Conservation (phyloP, 2,113 vertebrate genomes). For the Cephalopholis sonnerati region DNA sequence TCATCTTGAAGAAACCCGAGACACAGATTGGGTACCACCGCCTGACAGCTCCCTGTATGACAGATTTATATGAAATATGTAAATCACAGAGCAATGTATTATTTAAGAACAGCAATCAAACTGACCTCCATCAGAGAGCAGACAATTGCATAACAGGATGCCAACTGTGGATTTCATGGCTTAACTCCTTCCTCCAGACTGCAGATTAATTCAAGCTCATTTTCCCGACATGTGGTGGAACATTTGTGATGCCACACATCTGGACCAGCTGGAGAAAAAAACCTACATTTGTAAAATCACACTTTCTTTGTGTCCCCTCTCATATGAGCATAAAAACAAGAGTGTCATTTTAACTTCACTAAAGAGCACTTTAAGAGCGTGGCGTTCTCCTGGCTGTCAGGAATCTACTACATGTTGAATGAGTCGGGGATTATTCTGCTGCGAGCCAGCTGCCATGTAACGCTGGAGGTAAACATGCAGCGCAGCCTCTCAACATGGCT, state of each 20-base stretch:
- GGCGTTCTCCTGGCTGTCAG: neutral
- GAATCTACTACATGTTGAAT: slow-evolving; percentile 7
- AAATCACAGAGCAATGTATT: neutral
- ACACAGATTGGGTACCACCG: neutral
- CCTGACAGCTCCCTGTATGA: neutral
- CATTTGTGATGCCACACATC: slow-evolving; percentile 15
- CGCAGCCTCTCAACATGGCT: neutral
- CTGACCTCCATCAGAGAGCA: neutral
- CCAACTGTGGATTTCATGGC: slow-evolving; percentile 24
- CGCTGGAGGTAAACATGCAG: slow-evolving; percentile 32
- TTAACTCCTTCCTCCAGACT: slow-evolving; percentile 46
- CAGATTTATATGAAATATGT: neutral
- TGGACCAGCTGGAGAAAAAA: neutral
- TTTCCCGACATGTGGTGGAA: slow-evolving; percentile 8
- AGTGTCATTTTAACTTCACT: neutral
- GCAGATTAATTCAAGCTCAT: slow-evolving; percentile 46
- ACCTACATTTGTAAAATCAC: neutral
- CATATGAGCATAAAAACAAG: neutral
- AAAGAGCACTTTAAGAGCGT: neutral
- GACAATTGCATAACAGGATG: slow-evolving; percentile 37
- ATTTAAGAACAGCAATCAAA: neutral
- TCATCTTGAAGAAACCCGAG: neutral
- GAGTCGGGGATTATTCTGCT: slow-evolving; percentile 23
- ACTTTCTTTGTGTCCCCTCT: neutral
- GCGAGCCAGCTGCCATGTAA: slow-evolving; percentile 16